These are phyloP conservation scores for Rousettus leschenaultii DNA, from an alignment of 2,113 vertebrate genomes.

Conservation along the genomic window DNA sequence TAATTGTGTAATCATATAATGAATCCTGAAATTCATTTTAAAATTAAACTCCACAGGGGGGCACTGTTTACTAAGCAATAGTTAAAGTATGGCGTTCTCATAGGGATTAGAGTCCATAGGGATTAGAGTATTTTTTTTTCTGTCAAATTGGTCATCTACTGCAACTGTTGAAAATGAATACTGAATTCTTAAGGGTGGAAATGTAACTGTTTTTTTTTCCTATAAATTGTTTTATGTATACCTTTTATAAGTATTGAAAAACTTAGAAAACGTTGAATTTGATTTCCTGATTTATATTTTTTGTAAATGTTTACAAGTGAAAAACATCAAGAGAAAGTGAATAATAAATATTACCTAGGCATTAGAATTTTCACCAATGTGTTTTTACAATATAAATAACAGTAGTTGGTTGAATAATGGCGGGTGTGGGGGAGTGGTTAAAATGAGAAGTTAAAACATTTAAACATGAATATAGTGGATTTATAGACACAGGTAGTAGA, in stretches of 20 bases:
- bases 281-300: not conserved
- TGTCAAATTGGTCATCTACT: not conserved
- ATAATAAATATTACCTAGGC: not conserved
- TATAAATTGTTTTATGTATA: not conserved
- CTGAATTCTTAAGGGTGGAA: not conserved
- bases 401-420: not conserved
- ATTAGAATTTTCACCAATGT: not conserved
- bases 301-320: not conserved
- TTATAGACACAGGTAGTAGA: not conserved
- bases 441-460: not conserved
- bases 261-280: not conserved
- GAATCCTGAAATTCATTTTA: constrained; percentile 9
- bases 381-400: not conserved
- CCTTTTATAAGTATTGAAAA: not conserved
- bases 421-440: not conserved
- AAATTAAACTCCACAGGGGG: constrained; percentile 54
- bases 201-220: not conserved
- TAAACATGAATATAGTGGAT: not conserved
- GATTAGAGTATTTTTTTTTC: not conserved
- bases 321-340: not conserved
- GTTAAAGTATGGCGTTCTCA: rapidly evolving
- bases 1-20: not conserved
- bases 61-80: constrained; percentile 66
- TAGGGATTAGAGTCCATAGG: rapidly evolving
- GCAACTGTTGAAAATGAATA: not conserved